Evolutionary conservation across 2,888 invertebrate species (phyloP).

Genomic region (Drosophila basisetae): DNA sequence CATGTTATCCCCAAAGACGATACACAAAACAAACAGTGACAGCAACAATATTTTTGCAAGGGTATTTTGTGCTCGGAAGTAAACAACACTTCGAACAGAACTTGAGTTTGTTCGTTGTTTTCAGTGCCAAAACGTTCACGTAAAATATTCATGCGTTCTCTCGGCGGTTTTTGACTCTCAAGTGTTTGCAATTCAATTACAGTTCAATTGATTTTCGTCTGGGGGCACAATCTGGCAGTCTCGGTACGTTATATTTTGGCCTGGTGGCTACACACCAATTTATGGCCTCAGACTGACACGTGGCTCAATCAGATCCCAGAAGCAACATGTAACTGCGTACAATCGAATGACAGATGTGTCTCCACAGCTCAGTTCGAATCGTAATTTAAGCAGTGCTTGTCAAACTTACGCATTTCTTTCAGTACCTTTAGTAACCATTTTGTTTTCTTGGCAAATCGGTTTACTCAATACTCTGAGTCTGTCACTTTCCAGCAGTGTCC

Average conservation of each 20-base stretch:
- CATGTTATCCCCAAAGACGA: not conserved
- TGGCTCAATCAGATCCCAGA: constrained; percentile 33
- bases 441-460: not conserved
- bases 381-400: not conserved
- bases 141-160: constrained; percentile 78
- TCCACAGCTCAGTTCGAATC: too few relatives aligned
- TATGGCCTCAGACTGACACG: constrained; percentile 42
- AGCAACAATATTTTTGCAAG: constrained; percentile 6
- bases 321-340: constrained; percentile 8
- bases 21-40: not conserved
- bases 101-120: constrained; percentile 40
- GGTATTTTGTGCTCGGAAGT: constrained; percentile 27
- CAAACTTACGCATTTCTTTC: not conserved
- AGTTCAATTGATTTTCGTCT: constrained; percentile 76
- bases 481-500: constrained; percentile 2
- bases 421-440: not conserved
- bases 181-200: constrained; percentile 78
- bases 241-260: constrained; percentile 9
- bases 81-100: constrained; percentile 4
- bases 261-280: constrained; percentile 31
- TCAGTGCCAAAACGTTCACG: constrained; percentile 69
- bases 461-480: not conserved
- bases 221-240: constrained; percentile 50
- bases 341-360: constrained; percentile 3
- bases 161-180: constrained; percentile 70